Percentiles rank a stretch among this genome's conserved stretches.
These are phyloP conservation scores for Pelagia noctiluca DNA, from an alignment of 30 jellyfish, hydroid and myxozoan genomes.

Conservation along the genomic window DNA sequence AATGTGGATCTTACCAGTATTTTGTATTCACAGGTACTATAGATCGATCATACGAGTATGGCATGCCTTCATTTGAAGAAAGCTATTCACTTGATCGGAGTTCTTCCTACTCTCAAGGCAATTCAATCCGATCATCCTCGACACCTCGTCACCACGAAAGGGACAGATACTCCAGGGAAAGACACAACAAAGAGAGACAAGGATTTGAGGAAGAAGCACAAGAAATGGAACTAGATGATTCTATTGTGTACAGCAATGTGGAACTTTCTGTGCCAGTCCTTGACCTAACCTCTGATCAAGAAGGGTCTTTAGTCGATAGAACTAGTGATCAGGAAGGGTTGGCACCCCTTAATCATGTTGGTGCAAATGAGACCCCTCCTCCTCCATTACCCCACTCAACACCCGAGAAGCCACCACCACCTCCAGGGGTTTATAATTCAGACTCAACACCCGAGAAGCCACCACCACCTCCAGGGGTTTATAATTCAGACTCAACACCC, in stretches of 20 bases:
- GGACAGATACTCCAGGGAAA: no score
- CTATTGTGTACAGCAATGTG: background rate
- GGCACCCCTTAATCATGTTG: background rate
- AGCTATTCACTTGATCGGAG: background rate
- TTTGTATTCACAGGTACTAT: constrained; percentile 48
- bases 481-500: constrained; percentile 55
- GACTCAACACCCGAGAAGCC: constrained; percentile 59
- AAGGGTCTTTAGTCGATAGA: no score
- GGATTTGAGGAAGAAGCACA: background rate
- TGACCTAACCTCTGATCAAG: background rate
- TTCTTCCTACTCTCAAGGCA: background rate
- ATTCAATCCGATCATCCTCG: background rate
- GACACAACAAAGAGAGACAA: no score
- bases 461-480: constrained; percentile 87
- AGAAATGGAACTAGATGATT: background rate
- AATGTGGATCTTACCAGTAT: background rate
- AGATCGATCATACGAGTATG: constrained; percentile 60
- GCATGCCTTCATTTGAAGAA: constrained; percentile 64
- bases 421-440: constrained; percentile 75
- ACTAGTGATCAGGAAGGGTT: background rate
- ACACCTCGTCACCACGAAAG: background rate
- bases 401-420: constrained; percentile 82
- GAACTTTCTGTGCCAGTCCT: background rate
- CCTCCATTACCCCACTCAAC: constrained; percentile 59
- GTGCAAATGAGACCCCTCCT: background rate